Evolutionary conservation across 1,140 invertebrate genomes (phyloP), one percentile per base, ranked within the genome.

Genomic region (Scaptodrosophila lebanonensis): DNA sequence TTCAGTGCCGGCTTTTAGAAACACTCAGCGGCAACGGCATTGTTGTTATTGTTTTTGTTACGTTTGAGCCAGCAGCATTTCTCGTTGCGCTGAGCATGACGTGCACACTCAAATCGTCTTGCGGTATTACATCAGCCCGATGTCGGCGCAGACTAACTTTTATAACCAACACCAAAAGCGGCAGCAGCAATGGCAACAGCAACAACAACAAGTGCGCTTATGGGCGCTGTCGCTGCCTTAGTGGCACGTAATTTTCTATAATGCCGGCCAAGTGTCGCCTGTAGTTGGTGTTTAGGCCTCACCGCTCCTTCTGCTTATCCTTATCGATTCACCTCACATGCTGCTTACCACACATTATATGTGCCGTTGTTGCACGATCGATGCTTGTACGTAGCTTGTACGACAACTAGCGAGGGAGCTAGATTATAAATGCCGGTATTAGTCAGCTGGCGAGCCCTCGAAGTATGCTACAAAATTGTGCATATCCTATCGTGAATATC

Each of bases 41-140:
- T 66, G 36, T 47, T 61, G 50, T 54, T 64, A 57, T 67, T 68
- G 27, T 52, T 73, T 30, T 27, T 58, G 48, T 57, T 62, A 38
- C n/a, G n/a, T n/a, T 52, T 57, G 50, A 16, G 29, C 73, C 73
- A 57, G 22, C 8, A 25, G 22, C 3, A 25, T 25, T 25, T 25
- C 22, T 3, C 8, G 22, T 25, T 8, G 3, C 8, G 22, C 22
- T 3, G 22, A 8, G 22, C 72, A 73, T 77, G 73, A 77, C 68
- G 73, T 79, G 54, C 53, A 32, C 66, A 64, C 60, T 50, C 72
- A 64, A 77, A 79, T 66, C 61, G 68, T 66, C 73, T 77, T 77
- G 73, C 73, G 75, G 73, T 82, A 79, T 79, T 79, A 79, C 73
- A 79, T 79, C 73, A 79, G 73, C 75, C n/a, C n/a, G n/a, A n/a